These are phyloP conservation scores for Ephydatia muelleri DNA, from an alignment of 37 sponge, comb jelly and placozoan species.

Conservation along the genomic window DNA sequence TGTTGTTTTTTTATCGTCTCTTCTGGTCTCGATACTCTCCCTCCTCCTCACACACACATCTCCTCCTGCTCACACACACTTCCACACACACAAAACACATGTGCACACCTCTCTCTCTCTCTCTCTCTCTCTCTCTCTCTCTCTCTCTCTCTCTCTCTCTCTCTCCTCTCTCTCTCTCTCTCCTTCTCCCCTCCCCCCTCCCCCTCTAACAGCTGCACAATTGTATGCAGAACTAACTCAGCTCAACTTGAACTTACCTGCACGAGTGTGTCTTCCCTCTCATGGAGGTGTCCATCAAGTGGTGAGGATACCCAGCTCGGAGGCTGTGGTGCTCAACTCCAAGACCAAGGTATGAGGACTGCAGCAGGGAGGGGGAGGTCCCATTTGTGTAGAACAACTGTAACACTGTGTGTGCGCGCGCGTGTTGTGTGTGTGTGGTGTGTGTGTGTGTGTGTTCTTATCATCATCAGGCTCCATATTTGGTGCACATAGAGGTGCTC, in stretches of 20 bases:
- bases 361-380: conserved; percentile 6
- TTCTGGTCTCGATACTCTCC: too few relatives aligned
- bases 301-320: conserved; percentile 81
- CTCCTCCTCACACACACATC: too few relatives aligned
- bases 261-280: conserved; percentile 85
- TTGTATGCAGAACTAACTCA: conserved; percentile 91
- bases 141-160: conserved; percentile 22
- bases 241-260: conserved; percentile 94
- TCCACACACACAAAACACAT: too few relatives aligned
- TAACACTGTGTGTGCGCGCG: not conserved
- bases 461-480: conserved; percentile 91
- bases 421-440: conserved; percentile 10
- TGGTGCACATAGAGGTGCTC: conserved; percentile 81
- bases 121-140: not conserved
- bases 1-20: too few relatives aligned
- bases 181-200: conserved; percentile 3
- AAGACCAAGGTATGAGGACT: conserved; percentile 70
- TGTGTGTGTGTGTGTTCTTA: too few relatives aligned
- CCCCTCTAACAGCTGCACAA: conserved; percentile 85
- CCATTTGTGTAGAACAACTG: too few relatives aligned
- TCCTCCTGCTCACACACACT: too few relatives aligned
- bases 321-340: conserved; percentile 95
- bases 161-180: not conserved
- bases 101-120: not conserved
- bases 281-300: conserved; percentile 70